A percentile compares a stretch with the other conserved stretches of the same genome.
These are phyloP conservation scores for Pterocles gutturalis DNA, from an alignment of 2,113 vertebrate genomes.

Conservation along the genomic window DNA sequence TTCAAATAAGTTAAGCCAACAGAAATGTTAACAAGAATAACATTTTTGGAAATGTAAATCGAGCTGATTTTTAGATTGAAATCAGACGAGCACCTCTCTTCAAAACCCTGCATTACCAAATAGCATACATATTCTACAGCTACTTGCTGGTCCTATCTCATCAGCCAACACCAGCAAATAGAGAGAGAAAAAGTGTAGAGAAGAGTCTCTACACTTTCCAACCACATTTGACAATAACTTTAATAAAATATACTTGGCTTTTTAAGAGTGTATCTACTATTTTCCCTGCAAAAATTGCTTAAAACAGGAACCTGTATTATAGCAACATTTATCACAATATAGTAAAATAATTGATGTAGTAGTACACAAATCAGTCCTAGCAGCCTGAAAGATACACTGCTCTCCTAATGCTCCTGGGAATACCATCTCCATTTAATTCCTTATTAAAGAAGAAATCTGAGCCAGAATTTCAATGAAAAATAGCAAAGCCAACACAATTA, in stretches of 20 bases:
- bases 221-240: not conserved
- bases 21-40: not conserved
- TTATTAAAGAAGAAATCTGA: not conserved
- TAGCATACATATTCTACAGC: not conserved
- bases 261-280: not conserved
- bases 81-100: not conserved
- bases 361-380: not conserved
- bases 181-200: no score
- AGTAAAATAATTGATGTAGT: not conserved
- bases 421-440: not conserved
- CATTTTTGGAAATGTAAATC: not conserved
- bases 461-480: not conserved
- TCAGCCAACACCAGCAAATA: not conserved
- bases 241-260: not conserved
- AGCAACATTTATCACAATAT: not conserved
- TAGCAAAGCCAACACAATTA: not conserved
- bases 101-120: not conserved
- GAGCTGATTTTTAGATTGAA: not conserved
- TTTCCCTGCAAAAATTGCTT: not conserved
- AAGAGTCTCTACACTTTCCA: not conserved
- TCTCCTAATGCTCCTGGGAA: not conserved
- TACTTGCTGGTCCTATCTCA: not conserved
- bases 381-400: not conserved
- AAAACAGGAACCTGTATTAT: not conserved
- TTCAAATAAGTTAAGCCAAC: not conserved